Evolutionary conservation across 1,140 invertebrate species (phyloP).

Genomic region (Cydia fagiglandana): DNA sequence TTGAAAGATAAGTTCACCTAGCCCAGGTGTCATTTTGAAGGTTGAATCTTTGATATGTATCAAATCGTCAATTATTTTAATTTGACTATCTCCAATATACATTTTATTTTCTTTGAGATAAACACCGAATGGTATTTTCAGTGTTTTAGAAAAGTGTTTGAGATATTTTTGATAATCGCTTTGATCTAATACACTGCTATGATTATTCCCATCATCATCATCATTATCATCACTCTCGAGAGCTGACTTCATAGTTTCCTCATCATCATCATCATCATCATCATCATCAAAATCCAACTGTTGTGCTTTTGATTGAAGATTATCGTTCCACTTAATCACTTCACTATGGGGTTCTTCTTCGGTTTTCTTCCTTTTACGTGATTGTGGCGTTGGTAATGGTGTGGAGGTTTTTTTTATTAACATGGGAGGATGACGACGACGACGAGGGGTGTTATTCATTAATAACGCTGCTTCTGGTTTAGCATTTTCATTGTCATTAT

Average conservation of each 20-base stretch:
- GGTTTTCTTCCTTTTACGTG: too few relatives aligned
- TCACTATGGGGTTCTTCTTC: too few relatives aligned
- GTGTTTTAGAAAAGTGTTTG: too few relatives aligned
- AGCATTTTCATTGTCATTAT: background rate
- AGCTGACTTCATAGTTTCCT: too few relatives aligned
- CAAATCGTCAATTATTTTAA: background rate
- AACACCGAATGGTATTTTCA: constrained; percentile 11
- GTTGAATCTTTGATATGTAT: background rate
- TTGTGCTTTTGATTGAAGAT: too few relatives aligned
- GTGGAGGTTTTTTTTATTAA: too few relatives aligned
- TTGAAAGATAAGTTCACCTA: background rate
- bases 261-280: background rate
- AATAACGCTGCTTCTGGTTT: too few relatives aligned
- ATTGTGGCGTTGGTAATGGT: too few relatives aligned
- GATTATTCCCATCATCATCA: background rate
- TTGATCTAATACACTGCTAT: background rate
- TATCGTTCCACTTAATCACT: too few relatives aligned
- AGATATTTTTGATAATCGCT: background rate
- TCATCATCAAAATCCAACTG: too few relatives aligned
- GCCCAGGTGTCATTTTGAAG: background rate
- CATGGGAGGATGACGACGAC: too few relatives aligned
- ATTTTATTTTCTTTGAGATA: background rate
- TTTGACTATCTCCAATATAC: background rate
- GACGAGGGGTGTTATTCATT: too few relatives aligned
- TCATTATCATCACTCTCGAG: background rate